phyloP scores from a whole-genome alignment of 2,113 vertebrate genomes.

The Zosterops pallidus region DNA sequence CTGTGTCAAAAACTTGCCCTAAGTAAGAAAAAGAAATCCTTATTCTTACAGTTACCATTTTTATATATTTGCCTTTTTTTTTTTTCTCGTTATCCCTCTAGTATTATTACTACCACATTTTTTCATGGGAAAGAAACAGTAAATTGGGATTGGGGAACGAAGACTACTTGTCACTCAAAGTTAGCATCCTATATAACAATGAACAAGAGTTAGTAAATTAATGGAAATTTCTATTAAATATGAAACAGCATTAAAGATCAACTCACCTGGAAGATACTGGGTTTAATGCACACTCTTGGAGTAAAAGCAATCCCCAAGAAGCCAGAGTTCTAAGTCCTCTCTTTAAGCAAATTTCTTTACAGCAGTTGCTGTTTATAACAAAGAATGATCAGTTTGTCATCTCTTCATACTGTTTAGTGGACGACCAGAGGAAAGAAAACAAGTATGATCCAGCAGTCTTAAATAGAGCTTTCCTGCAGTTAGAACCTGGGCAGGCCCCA shows the following conservation, averaged over 20 bases:
- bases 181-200: rapidly evolving
- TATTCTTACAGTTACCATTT: neutral
- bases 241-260: neutral
- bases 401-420: neutral
- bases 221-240: neutral
- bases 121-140: neutral
- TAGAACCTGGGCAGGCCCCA: neutral
- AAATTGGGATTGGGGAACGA: neutral
- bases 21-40: neutral
- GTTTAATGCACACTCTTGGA: neutral
- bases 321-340: neutral
- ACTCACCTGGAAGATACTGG: neutral
- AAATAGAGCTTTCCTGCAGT: neutral
- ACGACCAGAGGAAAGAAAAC: neutral
- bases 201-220: neutral
- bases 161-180: neutral
- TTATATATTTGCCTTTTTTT: neutral
- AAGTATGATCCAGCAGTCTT: neutral
- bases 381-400: neutral
- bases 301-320: neutral
- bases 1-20: neutral
- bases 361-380: neutral
- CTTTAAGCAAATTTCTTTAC: neutral
- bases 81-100: neutral
- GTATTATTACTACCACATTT: neutral